Percentiles rank a stretch among this genome's conserved stretches.
phyloP scores from a whole-genome alignment of 2,888 invertebrate species.

The Dorcus hopei region DNA sequence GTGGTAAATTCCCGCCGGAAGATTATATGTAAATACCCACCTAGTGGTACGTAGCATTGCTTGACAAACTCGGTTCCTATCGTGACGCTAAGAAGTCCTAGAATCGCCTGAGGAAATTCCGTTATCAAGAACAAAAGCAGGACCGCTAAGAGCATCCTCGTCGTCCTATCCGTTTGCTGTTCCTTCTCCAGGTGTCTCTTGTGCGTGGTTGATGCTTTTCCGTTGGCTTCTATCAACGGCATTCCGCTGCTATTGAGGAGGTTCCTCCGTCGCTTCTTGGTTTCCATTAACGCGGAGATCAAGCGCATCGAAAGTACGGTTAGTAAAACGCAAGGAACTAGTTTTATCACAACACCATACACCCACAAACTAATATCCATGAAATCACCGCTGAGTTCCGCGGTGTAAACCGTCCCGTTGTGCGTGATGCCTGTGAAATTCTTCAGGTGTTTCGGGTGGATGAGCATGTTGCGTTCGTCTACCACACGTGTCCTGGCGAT shows the following conservation, averaged over 20 bases:
- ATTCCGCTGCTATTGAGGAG: constrained; percentile 54
- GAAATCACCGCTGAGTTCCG: constrained; percentile 62
- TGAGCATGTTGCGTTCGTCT: constrained; percentile 48
- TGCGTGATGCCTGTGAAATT: constrained; percentile 29
- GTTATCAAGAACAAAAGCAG: constrained; percentile 83
- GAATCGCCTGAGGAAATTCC: constrained; percentile 83
- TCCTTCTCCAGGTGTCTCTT: constrained; percentile 48
- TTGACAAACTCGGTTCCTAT: constrained; percentile 73
- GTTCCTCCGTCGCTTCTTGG: constrained; percentile 71
- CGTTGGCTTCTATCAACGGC: constrained; percentile 37
- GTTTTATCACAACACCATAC: constrained; percentile 90
- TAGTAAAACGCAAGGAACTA: constrained; percentile 84
- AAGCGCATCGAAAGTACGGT: constrained; percentile 77
- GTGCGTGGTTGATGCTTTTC: constrained; percentile 39
- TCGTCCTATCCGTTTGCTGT: constrained; percentile 77
- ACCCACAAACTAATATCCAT: constrained; percentile 80
- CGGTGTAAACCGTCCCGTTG: constrained; percentile 35
- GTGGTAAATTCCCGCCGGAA: too few relatives aligned
- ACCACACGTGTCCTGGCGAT: constrained; percentile 25
- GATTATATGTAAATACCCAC: constrained; percentile 49
- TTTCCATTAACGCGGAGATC: constrained; percentile 74
- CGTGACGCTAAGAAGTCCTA: constrained; percentile 75
- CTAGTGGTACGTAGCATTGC: constrained; percentile 77
- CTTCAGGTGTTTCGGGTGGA: constrained; percentile 30
- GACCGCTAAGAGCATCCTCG: constrained; percentile 83